These are phyloP conservation scores for Entomobrya proxima DNA, from an alignment of 2,888 invertebrate species.

Conservation along the genomic window DNA sequence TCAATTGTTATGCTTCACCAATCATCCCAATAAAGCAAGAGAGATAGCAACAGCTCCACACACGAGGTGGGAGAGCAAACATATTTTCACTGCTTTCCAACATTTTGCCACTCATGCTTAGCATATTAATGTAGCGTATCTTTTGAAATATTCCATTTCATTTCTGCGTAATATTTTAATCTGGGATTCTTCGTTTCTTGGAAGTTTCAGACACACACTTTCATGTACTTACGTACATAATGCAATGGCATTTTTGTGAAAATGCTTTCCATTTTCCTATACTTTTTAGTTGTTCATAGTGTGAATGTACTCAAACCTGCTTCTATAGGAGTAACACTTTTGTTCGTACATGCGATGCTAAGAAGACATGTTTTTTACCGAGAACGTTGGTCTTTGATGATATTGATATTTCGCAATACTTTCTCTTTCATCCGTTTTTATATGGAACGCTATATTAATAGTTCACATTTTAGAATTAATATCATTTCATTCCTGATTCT, in stretches of 20 bases:
- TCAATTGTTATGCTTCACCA: slow-evolving; percentile 41
- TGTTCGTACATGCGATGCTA: neutral
- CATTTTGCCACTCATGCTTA: slow-evolving; percentile 30
- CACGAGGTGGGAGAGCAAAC: slow-evolving; percentile 31
- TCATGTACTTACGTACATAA: neutral
- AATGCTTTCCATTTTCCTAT: no score
- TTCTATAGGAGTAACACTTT: no score
- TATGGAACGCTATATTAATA: neutral
- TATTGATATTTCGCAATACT: no score
- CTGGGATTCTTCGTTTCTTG: neutral
- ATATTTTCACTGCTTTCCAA: neutral
- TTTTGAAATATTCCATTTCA: slow-evolving; percentile 31
- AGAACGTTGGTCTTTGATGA: no score
- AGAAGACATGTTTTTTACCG: neutral
- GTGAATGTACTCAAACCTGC: no score
- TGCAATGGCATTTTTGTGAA: neutral
- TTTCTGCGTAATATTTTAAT: neutral
- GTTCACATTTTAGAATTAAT: neutral
- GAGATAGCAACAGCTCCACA: neutral
- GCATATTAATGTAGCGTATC: slow-evolving; percentile 45
- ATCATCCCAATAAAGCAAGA: slow-evolving; percentile 16
- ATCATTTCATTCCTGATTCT: neutral
- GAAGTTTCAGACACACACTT: neutral
- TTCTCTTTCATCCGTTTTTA: no score
- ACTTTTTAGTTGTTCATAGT: no score